These are phyloP conservation scores for Metalampra italica DNA, from an alignment of 2,888 invertebrate genomes.

Conservation along the genomic window DNA sequence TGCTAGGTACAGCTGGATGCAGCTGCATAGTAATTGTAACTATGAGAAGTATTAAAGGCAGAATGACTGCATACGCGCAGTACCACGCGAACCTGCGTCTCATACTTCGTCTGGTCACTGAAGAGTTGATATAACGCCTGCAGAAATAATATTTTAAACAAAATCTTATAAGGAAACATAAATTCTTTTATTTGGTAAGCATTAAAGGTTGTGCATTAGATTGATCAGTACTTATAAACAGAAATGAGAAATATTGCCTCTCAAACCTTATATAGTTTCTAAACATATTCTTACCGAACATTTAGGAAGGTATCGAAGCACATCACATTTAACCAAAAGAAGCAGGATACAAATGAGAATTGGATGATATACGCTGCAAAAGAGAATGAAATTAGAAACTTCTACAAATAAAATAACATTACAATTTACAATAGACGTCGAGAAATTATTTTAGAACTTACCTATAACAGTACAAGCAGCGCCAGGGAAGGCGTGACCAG, in stretches of 20 bases:
- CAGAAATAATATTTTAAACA: constrained; percentile 7
- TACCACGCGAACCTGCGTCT: constrained; percentile 76
- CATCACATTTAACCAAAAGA: constrained; percentile 84
- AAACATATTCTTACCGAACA: constrained; percentile 63
- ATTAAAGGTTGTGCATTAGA: too few species aligned
- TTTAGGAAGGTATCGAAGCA: constrained; percentile 82
- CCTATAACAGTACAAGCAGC: constrained; percentile 70
- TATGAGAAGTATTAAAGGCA: constrained; percentile 71
- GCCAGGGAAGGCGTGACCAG: constrained; percentile 65
- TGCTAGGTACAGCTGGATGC: constrained; percentile 78
- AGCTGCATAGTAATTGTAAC: constrained; percentile 79
- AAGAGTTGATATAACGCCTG: constrained; percentile 59
- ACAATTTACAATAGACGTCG: background rate
- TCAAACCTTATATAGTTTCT: background rate
- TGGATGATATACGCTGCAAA: constrained; percentile 82
- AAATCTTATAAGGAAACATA: too few species aligned
- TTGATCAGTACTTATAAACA: too few species aligned
- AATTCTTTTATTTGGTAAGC: too few species aligned
- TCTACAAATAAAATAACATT: background rate
- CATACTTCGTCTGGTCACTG: constrained; percentile 63
- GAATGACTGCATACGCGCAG: constrained; percentile 76
- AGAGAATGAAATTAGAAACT: constrained; percentile 20
- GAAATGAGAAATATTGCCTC: too few species aligned
- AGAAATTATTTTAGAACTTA: constrained; percentile 24
- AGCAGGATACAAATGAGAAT: constrained; percentile 82